Evolutionary conservation across 2,888 invertebrate species (phyloP), one percentile per base, ranked within the genome.

Genomic region (Carcina quercana): DNA sequence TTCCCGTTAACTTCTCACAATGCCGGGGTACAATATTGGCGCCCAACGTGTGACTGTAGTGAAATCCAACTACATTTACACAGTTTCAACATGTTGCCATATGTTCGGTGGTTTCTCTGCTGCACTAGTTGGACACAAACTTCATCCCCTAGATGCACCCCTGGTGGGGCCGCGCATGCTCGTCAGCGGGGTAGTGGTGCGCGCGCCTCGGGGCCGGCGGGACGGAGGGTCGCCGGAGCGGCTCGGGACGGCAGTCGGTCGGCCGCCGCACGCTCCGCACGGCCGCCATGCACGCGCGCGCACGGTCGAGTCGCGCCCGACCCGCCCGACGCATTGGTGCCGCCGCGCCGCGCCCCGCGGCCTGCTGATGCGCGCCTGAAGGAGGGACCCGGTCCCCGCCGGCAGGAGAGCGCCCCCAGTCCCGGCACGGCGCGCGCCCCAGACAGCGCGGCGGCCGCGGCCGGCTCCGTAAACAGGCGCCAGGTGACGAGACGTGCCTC

Each of bases 281-380:
- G n/a, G n/a, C n/a, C n/a, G n/a, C n/a, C n/a, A n/a, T n/a, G n/a
- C n/a, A n/a, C n/a, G n/a, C n/a, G n/a, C n/a, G n/a, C n/a, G n/a
- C n/a, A n/a, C n/a, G n/a, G n/a, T n/a, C n/a, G n/a, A n/a, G n/a
- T n/a, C n/a, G n/a, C n/a, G n/a, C n/a, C n/a, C n/a, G n/a, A n/a
- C n/a, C n/a, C n/a, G n/a, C n/a, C n/a, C n/a, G n/a, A n/a, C n/a
- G n/a, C n/a, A 17, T 7, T 5, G 42, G 38, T 37, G 42, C 41
- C 26, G 42, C 33, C 24, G 39, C 27, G 31, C 35, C 43, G 41
- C 50, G 51, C 26, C 55, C 47, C 30, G 47, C 57, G 47, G 47
- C 56, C 42, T 46, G 60, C 45, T 53, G 54, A n/a, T 55, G 60
- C 42, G 53, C 50, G 20, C 20, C 3, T 8, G n/a, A 13, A 11